phyloP scores from a whole-genome alignment of 2,113 vertebrate species.

The Cercocebus atys region DNA sequence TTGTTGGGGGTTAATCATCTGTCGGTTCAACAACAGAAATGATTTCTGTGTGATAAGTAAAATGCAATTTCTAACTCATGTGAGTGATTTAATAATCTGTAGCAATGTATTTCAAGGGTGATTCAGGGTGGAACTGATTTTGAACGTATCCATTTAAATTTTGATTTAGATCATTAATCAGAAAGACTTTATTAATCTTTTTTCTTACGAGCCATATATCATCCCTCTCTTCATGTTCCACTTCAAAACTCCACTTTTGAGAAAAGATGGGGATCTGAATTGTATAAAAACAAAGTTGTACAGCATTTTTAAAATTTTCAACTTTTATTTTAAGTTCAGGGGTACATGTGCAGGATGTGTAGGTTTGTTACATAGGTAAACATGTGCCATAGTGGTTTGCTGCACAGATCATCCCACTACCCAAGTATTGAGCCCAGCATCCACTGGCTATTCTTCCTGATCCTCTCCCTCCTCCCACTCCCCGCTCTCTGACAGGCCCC shows the following conservation, averaged over 20 bases:
- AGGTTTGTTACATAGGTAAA: too few relatives aligned
- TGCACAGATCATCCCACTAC: too few relatives aligned
- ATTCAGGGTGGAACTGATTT: not conserved
- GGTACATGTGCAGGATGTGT: too few relatives aligned
- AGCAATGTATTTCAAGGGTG: not conserved
- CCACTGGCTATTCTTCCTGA: too few relatives aligned
- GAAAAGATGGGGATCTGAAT: not conserved
- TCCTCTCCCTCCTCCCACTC: too few relatives aligned
- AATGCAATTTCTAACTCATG: not conserved
- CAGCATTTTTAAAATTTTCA: not conserved
- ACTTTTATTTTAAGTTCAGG: too few relatives aligned
- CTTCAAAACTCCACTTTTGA: not conserved
- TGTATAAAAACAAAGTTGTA: not conserved
- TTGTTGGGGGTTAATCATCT: not conserved
- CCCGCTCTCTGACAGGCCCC: too few relatives aligned
- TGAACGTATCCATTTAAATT: not conserved
- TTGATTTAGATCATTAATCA: not conserved
- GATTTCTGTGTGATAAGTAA: not conserved
- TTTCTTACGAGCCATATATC: not conserved
- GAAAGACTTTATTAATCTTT: not conserved
- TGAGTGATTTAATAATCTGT: not conserved
- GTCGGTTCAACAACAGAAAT: not conserved
- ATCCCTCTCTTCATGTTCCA: not conserved
- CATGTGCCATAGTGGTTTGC: too few relatives aligned
- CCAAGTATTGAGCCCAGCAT: too few relatives aligned